Base-by-base conservation (phyloP, 2,113 vertebrate species). In the Suncus etruscus region DNA sequence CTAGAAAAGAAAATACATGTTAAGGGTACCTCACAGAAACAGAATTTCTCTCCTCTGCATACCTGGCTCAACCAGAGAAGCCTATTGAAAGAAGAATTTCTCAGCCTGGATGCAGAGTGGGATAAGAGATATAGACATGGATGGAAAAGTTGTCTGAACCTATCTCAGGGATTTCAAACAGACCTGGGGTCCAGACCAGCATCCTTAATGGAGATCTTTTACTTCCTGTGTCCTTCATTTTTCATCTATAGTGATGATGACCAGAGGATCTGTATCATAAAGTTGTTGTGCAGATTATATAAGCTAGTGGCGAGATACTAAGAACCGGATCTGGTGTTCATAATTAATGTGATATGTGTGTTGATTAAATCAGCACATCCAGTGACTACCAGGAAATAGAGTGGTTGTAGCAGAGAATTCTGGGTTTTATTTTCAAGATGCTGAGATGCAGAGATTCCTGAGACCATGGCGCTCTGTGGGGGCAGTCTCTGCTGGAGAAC, bases 1-100 rank as follows among this genome's bases (percentile, higher is more conserved):
- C 82, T 58, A 15, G 15, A 12, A 50, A 22, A 81, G 27, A 31
- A 69, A n/a, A 78, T 45, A 24, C 48, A 31, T 48, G 32, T 69
- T 29, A 27, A 88, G 27, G 69, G 24, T 31, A 15, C 15, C 39
- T 81, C 80, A 72, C 61, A 32, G 11, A 87, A 48, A 90, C 16
- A 86, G 72, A 78, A 81, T 48, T 78, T 27, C 20, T 88, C 76
- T 92, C 48, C 63, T 84, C 79, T 90, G 54, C 45, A 69, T 68
- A 84, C 68, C 14, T 61, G 58, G 22, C 2, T 61, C 16, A 3
- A 54, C 16, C 58, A 61, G 58, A 61, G 18, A 16, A 20, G 58
- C 58, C 58, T 61, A 61, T 61, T 61, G 58, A 16, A 61, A 16
- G 18, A 61, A 61, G 58, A 61, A 20, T 20, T 20, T 61, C 58